phyloP scores from a whole-genome alignment of 2,113 vertebrate species.

The Hemichromis elongatus region DNA sequence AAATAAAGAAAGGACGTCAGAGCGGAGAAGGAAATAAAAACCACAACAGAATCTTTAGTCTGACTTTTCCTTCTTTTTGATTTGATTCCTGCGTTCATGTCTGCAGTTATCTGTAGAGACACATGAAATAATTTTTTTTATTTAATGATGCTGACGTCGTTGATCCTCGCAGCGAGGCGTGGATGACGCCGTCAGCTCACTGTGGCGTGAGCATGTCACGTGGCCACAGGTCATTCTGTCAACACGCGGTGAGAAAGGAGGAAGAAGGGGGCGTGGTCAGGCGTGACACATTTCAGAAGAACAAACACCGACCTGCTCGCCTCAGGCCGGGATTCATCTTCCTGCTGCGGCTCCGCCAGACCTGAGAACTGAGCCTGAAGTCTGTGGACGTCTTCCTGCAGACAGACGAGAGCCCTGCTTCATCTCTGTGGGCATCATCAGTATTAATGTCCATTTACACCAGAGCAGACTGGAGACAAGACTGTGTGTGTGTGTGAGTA shows the following conservation, averaged over 20 bases:
- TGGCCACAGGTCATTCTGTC: no score
- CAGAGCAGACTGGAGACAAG: not conserved
- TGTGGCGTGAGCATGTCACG: not conserved
- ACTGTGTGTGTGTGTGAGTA: accelerated
- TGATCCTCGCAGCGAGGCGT: accelerated
- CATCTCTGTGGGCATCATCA: not conserved
- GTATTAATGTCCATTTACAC: not conserved
- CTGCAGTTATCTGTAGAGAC: no score
- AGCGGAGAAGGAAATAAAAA: no score
- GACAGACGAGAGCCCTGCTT: not conserved
- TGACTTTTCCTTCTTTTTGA: no score
- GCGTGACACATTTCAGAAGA: not conserved
- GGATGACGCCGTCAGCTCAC: not conserved
- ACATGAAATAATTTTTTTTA: no score
- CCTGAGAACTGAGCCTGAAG: constrained; percentile 63
- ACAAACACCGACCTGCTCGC: not conserved
- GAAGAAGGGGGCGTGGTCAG: not conserved
- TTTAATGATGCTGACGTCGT: not conserved
- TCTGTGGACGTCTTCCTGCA: not conserved
- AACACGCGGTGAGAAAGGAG: not conserved
- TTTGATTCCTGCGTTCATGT: no score
- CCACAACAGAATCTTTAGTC: no score
- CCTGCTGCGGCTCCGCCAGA: constrained; percentile 53
- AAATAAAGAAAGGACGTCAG: no score
- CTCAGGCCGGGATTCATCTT: constrained; percentile 36